Evolutionary conservation across 2,888 invertebrate species (phyloP).

Genomic region (Timema podura): DNA sequence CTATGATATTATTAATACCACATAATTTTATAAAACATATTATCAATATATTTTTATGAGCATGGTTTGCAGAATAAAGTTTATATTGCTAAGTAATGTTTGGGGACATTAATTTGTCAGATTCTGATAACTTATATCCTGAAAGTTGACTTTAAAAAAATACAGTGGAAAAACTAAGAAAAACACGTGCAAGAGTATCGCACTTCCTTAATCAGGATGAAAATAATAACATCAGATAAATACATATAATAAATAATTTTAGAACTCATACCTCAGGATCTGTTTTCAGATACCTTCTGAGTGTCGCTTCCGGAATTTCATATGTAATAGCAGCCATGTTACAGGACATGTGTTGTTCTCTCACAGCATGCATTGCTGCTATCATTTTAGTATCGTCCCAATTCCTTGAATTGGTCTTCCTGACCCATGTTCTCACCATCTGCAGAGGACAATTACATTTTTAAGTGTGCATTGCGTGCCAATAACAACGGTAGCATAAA

Average conservation of each 20-base stretch:
- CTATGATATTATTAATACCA: too few species aligned
- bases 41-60: background rate
- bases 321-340: background rate
- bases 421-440: background rate
- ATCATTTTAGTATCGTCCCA: too few species aligned
- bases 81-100: background rate
- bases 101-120: background rate
- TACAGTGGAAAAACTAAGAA: background rate
- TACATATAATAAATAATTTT: background rate
- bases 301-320: too few species aligned
- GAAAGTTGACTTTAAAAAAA: too few species aligned
- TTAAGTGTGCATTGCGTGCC: background rate
- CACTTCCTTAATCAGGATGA: background rate
- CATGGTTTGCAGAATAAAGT: background rate
- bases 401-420: too few species aligned
- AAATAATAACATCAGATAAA: background rate
- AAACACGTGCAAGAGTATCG: background rate
- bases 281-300: conserved; percentile 2
- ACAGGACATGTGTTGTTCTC: background rate
- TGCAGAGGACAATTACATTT: background rate
- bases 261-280: background rate
- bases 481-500: background rate
- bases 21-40: too few species aligned
- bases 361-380: too few species aligned
- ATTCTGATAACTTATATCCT: too few species aligned